Evolutionary conservation across 2,113 vertebrate species (phyloP).

Genomic region (Empidonax traillii): DNA sequence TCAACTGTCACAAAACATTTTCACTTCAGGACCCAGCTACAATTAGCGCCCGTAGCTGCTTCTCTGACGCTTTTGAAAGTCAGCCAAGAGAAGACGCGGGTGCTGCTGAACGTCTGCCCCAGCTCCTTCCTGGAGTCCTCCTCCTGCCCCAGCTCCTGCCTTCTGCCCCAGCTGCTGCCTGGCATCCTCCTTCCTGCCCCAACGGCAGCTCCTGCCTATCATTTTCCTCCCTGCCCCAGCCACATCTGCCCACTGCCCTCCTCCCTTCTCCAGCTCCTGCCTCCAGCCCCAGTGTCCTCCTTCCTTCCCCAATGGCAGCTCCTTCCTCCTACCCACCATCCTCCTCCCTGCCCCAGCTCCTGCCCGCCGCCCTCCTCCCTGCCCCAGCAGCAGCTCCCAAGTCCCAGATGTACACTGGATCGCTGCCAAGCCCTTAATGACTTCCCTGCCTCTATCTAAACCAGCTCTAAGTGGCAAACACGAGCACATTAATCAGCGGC

Average conservation of each 20-base stretch:
- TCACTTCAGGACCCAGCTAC: constrained; percentile 70
- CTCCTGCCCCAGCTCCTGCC: not conserved
- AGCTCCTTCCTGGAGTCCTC: not conserved
- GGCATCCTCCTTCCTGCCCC: not conserved
- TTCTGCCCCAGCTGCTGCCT: not conserved
- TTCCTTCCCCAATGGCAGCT: not conserved
- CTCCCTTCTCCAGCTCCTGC: not conserved
- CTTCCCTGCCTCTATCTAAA: constrained; percentile 59
- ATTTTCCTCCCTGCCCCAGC: not conserved
- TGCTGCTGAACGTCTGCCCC: not conserved
- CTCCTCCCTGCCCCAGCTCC: not conserved
- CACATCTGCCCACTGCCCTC: not conserved
- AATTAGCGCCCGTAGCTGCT: constrained; percentile 68
- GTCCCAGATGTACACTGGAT: constrained; percentile 62
- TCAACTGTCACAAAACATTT: constrained; percentile 80
- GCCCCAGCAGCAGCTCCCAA: not conserved
- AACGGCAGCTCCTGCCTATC: not conserved
- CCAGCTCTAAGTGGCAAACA: constrained; percentile 43
- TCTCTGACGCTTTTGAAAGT: constrained; percentile 69
- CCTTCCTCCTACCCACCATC: not conserved
- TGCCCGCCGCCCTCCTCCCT: not conserved
- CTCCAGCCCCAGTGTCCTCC: not conserved
- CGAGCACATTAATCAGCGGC: not conserved
- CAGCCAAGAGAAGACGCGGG: constrained; percentile 64
- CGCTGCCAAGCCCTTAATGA: constrained; percentile 75